Percentiles rank a stretch among this genome's conserved stretches.
These are phyloP conservation scores for Chamaedrilus cognettii DNA, from an alignment of 2,888 invertebrate genomes.

Conservation along the genomic window DNA sequence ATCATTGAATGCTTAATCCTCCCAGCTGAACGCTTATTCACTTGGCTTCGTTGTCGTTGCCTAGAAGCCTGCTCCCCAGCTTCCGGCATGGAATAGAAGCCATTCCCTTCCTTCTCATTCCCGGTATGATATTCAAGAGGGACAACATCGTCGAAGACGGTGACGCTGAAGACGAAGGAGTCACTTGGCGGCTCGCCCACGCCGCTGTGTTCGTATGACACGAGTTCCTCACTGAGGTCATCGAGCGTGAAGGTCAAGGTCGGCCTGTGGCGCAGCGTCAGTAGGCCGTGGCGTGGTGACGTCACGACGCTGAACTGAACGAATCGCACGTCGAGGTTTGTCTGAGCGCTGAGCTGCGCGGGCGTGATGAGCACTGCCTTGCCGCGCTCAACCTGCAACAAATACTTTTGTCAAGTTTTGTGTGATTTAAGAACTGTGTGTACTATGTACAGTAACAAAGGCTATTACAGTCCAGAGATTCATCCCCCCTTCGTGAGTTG, in stretches of 20 bases:
- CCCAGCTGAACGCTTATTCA: too few relatives aligned
- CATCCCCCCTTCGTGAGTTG: too few relatives aligned
- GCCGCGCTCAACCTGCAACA: constrained; percentile 47
- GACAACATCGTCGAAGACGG: not conserved
- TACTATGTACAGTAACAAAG: too few relatives aligned
- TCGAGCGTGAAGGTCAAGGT: constrained; percentile 55
- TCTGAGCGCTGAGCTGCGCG: constrained; percentile 60
- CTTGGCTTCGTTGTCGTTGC: too few relatives aligned
- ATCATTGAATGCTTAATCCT: too few relatives aligned
- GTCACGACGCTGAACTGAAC: constrained; percentile 41
- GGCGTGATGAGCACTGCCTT: constrained; percentile 45
- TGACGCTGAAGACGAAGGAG: not conserved
- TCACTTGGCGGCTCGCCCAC: constrained; percentile 14
- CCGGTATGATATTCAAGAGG: too few relatives aligned
- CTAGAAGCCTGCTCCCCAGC: too few relatives aligned
- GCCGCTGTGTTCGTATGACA: constrained; percentile 63
- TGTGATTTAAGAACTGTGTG: too few relatives aligned
- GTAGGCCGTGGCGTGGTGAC: constrained; percentile 51
- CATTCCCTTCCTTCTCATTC: too few relatives aligned
- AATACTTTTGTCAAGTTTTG: too few relatives aligned
- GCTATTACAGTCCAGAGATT: too few relatives aligned
- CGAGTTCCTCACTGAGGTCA: constrained; percentile 53
- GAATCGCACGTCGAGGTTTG: constrained; percentile 68
- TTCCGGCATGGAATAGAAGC: too few relatives aligned
- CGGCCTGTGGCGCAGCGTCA: constrained; percentile 57